Conservation (phyloP, 2,113 vertebrate genomes). For the Psophia crepitans region DNA sequence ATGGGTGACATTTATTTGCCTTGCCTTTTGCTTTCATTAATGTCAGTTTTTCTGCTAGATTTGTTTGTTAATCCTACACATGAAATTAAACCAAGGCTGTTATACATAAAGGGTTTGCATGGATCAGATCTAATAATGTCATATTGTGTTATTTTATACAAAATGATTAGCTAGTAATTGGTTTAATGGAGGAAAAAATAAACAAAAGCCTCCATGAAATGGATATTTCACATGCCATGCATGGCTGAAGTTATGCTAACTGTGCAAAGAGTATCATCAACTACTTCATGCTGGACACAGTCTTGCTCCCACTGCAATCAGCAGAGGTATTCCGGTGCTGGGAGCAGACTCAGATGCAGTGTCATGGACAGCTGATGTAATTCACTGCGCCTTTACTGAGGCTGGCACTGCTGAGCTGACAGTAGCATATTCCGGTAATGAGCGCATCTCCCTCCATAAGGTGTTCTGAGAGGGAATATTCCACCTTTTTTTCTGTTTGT, state of each 20-base stretch:
- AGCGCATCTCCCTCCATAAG: not conserved
- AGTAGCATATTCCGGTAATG: fast-evolving
- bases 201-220: not conserved
- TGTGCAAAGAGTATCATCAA: not conserved
- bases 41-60: not conserved
- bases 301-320: not conserved
- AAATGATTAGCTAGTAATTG: constrained; percentile 11
- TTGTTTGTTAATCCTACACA: constrained; percentile 13
- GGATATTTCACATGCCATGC: not conserved
- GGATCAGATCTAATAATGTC: not conserved
- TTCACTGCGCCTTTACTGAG: not conserved
- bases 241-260: not conserved
- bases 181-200: not conserved
- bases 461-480: not conserved
- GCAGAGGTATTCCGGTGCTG: not conserved
- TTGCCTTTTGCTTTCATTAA: not conserved
- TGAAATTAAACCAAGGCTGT: not conserved
- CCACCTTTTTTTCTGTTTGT: not conserved
- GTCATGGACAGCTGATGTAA: not conserved
- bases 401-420: not conserved
- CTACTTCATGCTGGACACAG: not conserved
- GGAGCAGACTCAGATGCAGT: not conserved
- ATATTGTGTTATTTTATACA: not conserved
- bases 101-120: not conserved
- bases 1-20: not conserved